Base-by-base conservation (phyloP, 1,140 invertebrate species). In the Drosophila melanica region DNA sequence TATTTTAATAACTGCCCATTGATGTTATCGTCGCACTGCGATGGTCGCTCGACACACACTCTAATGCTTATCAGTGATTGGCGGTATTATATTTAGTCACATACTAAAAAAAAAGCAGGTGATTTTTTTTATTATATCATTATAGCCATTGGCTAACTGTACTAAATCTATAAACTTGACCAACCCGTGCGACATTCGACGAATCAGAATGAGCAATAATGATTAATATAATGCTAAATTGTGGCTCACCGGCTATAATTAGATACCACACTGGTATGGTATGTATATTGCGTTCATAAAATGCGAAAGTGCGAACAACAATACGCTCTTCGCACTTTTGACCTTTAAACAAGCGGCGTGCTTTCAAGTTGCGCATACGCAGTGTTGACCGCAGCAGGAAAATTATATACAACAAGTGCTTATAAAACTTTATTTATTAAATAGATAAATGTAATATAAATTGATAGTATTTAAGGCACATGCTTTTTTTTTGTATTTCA, bases 131-230 rank as follows among this genome's bases (percentile, higher is more conserved):
- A n/a, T n/a, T 33, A 51, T 35, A 20, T 23, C 23, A 12, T 20
- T 27, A 27, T 27, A 27, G 18, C 20, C 7, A 45, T 11, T 55
- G 44, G 18, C 18, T n/a, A 57, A 27, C 42, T 16, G 9, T 47
- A 53, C 35, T 53, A 53, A 50, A 50, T 18, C 20, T 51, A 73
- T 67, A 73, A 73, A 67, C 5, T 11, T 51, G 55, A 53, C 33
- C 18, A 67, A 48, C 54, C 14, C 64, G 48, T 60, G 54, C 47
- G 20, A 30, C 23, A 44, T 55, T 48, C 39, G 27, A 44, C 48
- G 80, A 84, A 82, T 82, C 79, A 79, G 35, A 84, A 64, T 82
- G 80, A 70, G 64, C 81, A 75, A 50, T 42, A 20, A 55, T 16
- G 30, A 45, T 58, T 47, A 37, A 37, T 27, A 45, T 67, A 10